Evolutionary conservation across 2,113 vertebrate species (phyloP).

Genomic region (Callithrix jacchus): DNA sequence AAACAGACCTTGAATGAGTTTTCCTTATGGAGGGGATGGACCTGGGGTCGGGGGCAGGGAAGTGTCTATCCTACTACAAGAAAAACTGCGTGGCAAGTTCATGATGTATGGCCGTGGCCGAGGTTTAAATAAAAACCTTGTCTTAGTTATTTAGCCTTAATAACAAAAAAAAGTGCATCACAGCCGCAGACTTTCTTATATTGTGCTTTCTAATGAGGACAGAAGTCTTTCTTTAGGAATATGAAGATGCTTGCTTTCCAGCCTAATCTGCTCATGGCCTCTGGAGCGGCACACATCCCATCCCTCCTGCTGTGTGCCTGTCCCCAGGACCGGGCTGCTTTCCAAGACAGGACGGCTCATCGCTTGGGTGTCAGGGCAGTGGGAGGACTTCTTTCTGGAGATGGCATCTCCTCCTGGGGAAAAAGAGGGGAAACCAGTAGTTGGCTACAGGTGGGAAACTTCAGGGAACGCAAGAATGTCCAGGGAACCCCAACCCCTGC

Average conservation of each 20-base stretch:
- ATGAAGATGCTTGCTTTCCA: neutral
- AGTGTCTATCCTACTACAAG: too few relatives aligned
- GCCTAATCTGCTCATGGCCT: neutral
- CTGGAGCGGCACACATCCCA: neutral
- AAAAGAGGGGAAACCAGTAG: neutral
- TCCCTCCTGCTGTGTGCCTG: accelerated
- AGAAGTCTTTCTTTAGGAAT: neutral
- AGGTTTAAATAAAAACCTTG: constrained; percentile 10
- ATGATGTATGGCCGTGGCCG: neutral
- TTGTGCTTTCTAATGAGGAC: neutral
- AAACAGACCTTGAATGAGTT: neutral
- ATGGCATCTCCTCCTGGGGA: neutral
- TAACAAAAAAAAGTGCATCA: neutral
- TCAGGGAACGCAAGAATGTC: neutral
- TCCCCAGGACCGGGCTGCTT: neutral
- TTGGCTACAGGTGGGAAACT: neutral
- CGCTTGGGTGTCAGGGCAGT: neutral
- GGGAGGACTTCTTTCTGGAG: neutral
- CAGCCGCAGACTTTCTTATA: neutral
- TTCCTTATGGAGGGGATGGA: neutral
- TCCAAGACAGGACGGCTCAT: neutral
- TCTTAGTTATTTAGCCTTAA: constrained; percentile 25
- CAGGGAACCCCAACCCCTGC: too few relatives aligned
- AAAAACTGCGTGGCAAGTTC: neutral
- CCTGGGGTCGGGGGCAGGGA: neutral